Base-by-base conservation (phyloP, 2,113 vertebrate species). In the Poicephalus meyeri region DNA sequence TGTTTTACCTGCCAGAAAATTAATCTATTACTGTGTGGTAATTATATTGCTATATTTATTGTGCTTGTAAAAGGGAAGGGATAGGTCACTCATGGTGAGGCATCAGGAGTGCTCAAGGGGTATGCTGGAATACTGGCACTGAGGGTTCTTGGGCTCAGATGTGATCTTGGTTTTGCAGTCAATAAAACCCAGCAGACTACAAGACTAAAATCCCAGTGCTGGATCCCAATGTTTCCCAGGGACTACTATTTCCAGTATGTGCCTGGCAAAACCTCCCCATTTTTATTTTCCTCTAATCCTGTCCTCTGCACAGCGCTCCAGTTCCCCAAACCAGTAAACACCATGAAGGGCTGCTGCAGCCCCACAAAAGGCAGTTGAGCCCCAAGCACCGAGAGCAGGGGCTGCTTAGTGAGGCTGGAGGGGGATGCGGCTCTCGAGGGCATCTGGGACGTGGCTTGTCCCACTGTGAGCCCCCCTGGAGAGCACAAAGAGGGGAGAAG, bases 1-100 rank as follows among this genome's bases (percentile, higher is more conserved):
- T 97, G 44, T 97, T 97, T 96, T 23, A 97, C 97, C 94, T 52
- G 80, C 81, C 71, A 87, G 87, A 85, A 49, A 94, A 97, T 93
- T 74, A 77, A 91, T 92, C 86, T 93, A 60, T 94, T 29, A 82
- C 86, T 61, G 47, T 41, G 73, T 37, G 50, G 79, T 55, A 88
- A 94, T 93, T 86, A 56, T 87, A 93, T 87, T 72, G 92, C 91
- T 81, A 3, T 94, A 92, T 96, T 97, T 97, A 97, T 96, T 93
- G 80, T 92, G 87, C 80, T 65, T 89, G 89, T 90, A 76, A 91
- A 92, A 95, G 85, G 91, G 85, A 94, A 93, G 94, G 92, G 73
- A 80, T 33, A 10, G 95, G 88, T 92, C 37, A 68, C 42, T 21
- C 2, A 1, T 89, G 85, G 31, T 19, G 63, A 88, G 68, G 86